Evolutionary conservation across 2,797 vertebrate species (phyloP).

Genomic region (Lacerta viridis): DNA sequence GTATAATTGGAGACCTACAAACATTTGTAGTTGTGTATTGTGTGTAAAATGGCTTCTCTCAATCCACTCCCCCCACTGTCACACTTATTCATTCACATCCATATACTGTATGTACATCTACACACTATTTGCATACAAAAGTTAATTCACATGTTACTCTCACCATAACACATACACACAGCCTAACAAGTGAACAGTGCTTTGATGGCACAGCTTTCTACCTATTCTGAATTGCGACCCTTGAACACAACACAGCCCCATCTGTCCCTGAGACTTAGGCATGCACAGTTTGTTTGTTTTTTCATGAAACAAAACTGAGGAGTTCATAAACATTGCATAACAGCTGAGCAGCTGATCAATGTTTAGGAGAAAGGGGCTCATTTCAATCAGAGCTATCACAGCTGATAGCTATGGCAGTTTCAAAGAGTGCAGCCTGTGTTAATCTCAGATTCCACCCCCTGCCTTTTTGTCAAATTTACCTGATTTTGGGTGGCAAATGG

Average conservation of each 20-base stretch:
- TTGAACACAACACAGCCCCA: neutral
- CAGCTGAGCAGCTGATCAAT: neutral
- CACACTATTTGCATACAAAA: neutral
- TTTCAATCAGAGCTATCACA: neutral
- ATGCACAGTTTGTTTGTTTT: neutral
- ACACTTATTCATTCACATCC: neutral
- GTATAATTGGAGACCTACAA: neutral
- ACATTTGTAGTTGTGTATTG: neutral
- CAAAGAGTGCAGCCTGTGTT: neutral
- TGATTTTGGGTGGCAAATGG: neutral
- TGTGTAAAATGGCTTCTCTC: neutral
- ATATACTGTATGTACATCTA: neutral
- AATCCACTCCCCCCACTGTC: neutral
- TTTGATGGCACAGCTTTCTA: neutral
- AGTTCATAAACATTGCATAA: constrained; percentile 1
- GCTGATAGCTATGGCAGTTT: neutral
- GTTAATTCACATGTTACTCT: neutral
- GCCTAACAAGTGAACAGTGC: neutral
- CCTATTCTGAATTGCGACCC: neutral
- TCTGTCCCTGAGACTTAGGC: neutral
- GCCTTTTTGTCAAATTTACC: neutral
- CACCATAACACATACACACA: neutral
- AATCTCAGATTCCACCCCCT: neutral
- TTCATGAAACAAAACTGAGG: neutral
- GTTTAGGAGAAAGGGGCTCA: neutral